Evolutionary conservation across 1,140 invertebrate genomes (phyloP).

Genomic region (Diplogasteroides magnus): DNA sequence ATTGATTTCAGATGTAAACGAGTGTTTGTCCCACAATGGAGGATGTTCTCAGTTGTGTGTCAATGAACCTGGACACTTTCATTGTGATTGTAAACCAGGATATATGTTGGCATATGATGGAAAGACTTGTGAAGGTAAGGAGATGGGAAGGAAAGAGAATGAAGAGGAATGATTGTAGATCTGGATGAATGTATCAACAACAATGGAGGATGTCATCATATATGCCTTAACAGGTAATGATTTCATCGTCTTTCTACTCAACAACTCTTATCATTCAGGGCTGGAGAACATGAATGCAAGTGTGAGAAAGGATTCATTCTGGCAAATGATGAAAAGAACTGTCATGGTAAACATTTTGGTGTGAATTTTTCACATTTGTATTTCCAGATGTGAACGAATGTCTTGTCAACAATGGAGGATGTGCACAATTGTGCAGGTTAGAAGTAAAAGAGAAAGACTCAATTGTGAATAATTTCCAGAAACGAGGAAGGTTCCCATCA

Average conservation of each 20-base stretch:
- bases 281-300: constrained; percentile 57
- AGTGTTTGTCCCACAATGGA: constrained; percentile 56
- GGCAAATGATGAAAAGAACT: constrained; percentile 55
- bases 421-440: constrained; percentile 94
- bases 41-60: constrained; percentile 58
- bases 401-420: constrained; percentile 86
- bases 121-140: constrained; percentile 32
- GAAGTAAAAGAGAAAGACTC: too few relatives aligned
- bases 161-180: constrained; percentile 40
- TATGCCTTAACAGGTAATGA: constrained; percentile 63
- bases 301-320: constrained; percentile 58
- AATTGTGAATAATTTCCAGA: too few relatives aligned
- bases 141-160: neutral
- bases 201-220: constrained; percentile 61
- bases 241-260: too few relatives aligned
- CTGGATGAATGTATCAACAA: constrained; percentile 62
- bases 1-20: constrained; percentile 61
- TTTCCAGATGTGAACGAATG: constrained; percentile 57
- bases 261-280: too few relatives aligned
- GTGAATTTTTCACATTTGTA: neutral
- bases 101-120: constrained; percentile 25
- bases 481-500: constrained; percentile 90
- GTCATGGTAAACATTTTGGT: constrained; percentile 53
- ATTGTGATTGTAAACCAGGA: constrained; percentile 55
- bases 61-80: constrained; percentile 57